Evolutionary conservation across 2,113 vertebrate species (phyloP), one percentile per base, ranked within the genome.

Genomic region (Synchiropus splendidus): DNA sequence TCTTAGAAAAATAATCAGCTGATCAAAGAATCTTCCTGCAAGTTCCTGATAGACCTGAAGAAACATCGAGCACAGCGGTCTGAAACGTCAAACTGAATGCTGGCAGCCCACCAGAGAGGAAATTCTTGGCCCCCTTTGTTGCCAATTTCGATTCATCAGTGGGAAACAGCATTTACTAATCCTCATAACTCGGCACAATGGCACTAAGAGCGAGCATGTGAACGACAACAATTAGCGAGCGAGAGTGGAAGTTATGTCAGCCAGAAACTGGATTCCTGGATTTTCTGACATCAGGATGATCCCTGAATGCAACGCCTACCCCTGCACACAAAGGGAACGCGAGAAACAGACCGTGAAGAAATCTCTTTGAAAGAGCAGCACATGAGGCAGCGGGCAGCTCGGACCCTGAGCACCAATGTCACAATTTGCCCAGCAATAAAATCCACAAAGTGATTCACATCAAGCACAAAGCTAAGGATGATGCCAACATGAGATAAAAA

Each of bases 151-250:
- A 59, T 70, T 54, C 46, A 62, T 57, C 51, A 44, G 49, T 3
- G 48, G 74, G 74, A 77, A 75, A 77, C 53, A 59, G 55, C 34
- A 35, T 57, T 47, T 36, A 44, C 45, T 69, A 69, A 80, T 67
- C 58, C 64, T 49, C 51, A 57, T 36, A 56, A 59, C 41, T 59
- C 13, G 21, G 48, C 36, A 45, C 44, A 53, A 57, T 27, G 14
- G 58, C 57, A 31, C 15, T 8, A 48, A 40, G 44, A 36, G 50
- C 32, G 0, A 48, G 48, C 48, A 15, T 30, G 47, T 44, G 35
- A 57, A 54, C 55, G 4, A 16, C 9, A 36, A 18, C 42, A 36
- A 51, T 64, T 36, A 51, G 54, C 0, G 31, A 13, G 36, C 36
- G 10, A 14, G 44, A 10, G n/a, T 27, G 1, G 12, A 33, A 21